A percentile compares a stretch with the other conserved stretches of the same genome.
Conservation (phyloP, 2,888 invertebrate species). For the Apoderus coryli region DNA sequence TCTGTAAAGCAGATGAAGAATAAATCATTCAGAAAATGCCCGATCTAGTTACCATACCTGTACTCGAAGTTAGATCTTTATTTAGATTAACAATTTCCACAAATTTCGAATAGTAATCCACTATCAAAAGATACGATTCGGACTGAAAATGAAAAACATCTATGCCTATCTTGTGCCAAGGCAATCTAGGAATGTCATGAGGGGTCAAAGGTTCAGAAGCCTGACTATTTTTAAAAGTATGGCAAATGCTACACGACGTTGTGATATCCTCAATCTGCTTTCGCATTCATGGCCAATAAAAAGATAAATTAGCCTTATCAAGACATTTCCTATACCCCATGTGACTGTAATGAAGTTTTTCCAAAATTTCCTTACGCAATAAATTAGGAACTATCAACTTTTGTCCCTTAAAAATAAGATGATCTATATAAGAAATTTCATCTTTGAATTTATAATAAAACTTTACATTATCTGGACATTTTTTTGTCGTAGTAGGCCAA, state of each 20-base stretch:
- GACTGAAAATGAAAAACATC: conserved; percentile 3
- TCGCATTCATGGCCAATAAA: conserved; percentile 8
- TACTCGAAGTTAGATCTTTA: conserved; percentile 6
- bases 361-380: conserved; percentile 2
- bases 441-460: not conserved
- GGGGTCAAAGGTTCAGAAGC: conserved; percentile 1
- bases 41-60: too few species aligned
- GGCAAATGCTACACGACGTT: not conserved
- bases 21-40: too few species aligned
- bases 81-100: conserved; percentile 9
- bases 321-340: conserved; percentile 5
- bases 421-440: conserved; percentile 1
- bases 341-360: conserved; percentile 8
- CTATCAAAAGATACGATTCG: not conserved
- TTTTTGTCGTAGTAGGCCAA: conserved; percentile 5
- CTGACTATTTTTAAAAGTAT: not conserved
- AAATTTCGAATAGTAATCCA: conserved; percentile 5
- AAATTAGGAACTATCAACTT: conserved; percentile 4
- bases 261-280: conserved; percentile 4
- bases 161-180: conserved; percentile 3
- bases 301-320: conserved; percentile 7
- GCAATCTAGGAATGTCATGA: conserved; percentile 5
- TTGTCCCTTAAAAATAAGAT: conserved; percentile 7
- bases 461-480: not conserved
- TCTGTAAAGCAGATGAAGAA: too few species aligned